Evolutionary conservation across 2,797 vertebrate genomes (phyloP).

Genomic region (Sciurus carolinensis): DNA sequence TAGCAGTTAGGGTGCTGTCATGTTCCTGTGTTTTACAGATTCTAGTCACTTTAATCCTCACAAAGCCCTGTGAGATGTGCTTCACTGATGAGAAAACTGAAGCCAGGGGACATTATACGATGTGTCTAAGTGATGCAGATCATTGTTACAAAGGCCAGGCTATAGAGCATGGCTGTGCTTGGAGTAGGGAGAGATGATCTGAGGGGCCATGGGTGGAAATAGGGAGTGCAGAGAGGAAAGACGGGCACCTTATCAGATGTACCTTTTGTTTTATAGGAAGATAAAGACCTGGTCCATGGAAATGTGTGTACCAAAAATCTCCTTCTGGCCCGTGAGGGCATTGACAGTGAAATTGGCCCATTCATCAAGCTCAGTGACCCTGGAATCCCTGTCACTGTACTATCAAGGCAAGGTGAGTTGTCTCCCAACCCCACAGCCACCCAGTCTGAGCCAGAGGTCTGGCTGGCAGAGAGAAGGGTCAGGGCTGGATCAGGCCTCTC

Average conservation of each 20-base stretch:
- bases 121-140: neutral
- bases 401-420: constrained; percentile 94
- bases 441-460: neutral
- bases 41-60: neutral
- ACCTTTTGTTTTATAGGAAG: constrained; percentile 91
- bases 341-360: constrained; percentile 92
- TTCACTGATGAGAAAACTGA: neutral
- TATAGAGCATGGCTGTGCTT: neutral
- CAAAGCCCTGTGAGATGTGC: neutral
- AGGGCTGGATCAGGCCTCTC: neutral
- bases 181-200: neutral
- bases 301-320: constrained; percentile 98
- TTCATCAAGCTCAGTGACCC: constrained; percentile 99
- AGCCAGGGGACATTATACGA: neutral
- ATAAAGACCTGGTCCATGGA: constrained; percentile 98
- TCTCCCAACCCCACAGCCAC: rapidly evolving
- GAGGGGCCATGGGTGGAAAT: neutral
- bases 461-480: neutral
- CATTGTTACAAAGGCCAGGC: neutral
- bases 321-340: constrained; percentile 95
- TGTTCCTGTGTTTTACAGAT: neutral
- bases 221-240: neutral
- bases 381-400: constrained; percentile 96
- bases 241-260: neutral
- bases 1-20: neutral